Base-by-base conservation (phyloP, 2,888 invertebrate species). In the Lingula anatina region DNA sequence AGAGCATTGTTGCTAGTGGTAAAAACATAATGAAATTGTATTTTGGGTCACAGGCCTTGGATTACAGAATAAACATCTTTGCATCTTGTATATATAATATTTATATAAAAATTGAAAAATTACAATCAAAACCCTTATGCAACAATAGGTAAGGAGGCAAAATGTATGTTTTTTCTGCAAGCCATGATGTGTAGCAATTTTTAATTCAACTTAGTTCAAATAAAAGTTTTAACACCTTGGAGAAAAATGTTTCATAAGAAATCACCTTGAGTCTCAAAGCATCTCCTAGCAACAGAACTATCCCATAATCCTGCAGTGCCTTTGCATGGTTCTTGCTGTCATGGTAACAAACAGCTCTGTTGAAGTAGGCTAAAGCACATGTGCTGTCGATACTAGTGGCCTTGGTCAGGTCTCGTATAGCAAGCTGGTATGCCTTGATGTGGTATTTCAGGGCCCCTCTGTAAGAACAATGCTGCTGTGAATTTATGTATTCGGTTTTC, bases 381-480 rank as follows among this genome's bases (percentile, higher is more conserved):
- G 61, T 59, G 45, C 61, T 69, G 56, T 76, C 73, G 24, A 77
- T 66, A 45, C 63, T 54, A 20, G 71, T 63, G 3, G 76, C 75
- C 52, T 64, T 64, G 18, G 68, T 67, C 51, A 77, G 61, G 58
- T 77, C 77, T 26, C 60, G 53, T 21, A 76, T 72, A 23, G 76
- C 76, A 52, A 76, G 58, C 26, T 67, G 64, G 63, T 64, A 77
- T 0, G 73, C 73, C 55, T 64, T 68, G 54, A 77, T 74, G 53
- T 70, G 66, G 56, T 68, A 77, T 60, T 77, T 77, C 47, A 77
- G 58, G 3, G 76, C 68, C 9, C 77, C 77, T 54, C 77, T 74
- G 60, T 24, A 57, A 44, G 9, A 23, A 15, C 12, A 18, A 15
- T n/a, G n/a, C n/a, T n/a, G n/a, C n/a, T n/a, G n/a, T n/a, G n/a